Evolutionary conservation across 2,888 invertebrate genomes (phyloP).

Genomic region (Malthinus seriepunctatus): DNA sequence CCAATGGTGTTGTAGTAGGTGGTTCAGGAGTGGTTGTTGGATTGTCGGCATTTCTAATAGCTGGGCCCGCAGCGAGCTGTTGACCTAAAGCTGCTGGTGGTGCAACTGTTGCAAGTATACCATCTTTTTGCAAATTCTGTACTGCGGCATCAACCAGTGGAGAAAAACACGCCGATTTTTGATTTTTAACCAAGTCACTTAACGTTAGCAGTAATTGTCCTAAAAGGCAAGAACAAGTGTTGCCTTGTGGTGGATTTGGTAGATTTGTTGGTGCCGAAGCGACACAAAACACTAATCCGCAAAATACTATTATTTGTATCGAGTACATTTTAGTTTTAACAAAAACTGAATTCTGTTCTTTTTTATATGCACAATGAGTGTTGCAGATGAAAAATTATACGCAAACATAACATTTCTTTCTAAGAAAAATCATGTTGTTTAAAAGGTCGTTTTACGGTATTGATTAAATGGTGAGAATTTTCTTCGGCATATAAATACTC

Average conservation of each 20-base stretch:
- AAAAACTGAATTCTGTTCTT: too few species aligned
- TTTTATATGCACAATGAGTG: too few species aligned
- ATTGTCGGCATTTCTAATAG: not conserved
- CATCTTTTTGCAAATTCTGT: too few species aligned
- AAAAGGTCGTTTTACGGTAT: not conserved
- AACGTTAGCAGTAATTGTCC: constrained; percentile 9
- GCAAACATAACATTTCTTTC: not conserved
- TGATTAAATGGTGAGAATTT: too few species aligned
- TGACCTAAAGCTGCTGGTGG: not conserved
- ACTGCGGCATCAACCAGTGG: not conserved
- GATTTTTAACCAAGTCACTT: constrained; percentile 14
- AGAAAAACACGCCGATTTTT: not conserved
- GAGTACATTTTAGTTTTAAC: not conserved
- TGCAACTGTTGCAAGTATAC: too few species aligned
- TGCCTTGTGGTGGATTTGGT: not conserved
- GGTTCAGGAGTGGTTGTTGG: not conserved
- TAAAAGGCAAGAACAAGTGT: constrained; percentile 11
- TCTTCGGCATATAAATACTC: too few species aligned
- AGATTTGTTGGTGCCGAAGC: not conserved
- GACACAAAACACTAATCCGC: not conserved
- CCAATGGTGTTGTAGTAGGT: not conserved
- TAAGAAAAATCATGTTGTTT: not conserved
- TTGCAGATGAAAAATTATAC: too few species aligned
- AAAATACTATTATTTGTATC: not conserved
- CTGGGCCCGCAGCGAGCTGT: too few species aligned